Evolutionary conservation across 2,888 invertebrate genomes (phyloP).

Genomic region (Perdita meconis): DNA sequence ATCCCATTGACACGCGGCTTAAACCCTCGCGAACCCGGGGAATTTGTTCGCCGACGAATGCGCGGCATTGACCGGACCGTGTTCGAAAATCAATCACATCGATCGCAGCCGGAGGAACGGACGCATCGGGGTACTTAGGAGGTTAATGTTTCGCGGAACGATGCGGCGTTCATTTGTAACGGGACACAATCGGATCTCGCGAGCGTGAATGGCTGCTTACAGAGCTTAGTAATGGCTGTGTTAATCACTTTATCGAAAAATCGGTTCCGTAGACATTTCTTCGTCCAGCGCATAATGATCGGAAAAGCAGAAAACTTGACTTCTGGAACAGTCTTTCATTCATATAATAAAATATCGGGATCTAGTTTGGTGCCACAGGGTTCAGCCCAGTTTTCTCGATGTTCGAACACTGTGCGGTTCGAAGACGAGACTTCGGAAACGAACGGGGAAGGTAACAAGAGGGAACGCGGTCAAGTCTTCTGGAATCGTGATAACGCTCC

Average conservation of each 20-base stretch:
- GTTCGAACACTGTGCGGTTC: too few species aligned
- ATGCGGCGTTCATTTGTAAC: conserved; percentile 33
- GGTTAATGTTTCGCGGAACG: conserved; percentile 24
- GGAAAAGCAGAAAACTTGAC: too few species aligned
- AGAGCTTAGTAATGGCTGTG: too few species aligned
- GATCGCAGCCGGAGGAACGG: conserved; percentile 6
- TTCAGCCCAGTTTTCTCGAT: too few species aligned
- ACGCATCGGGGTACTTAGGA: conserved; percentile 31
- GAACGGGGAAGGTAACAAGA: conserved; percentile 17
- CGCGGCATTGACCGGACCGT: conserved; percentile 33
- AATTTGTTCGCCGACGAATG: conserved; percentile 40
- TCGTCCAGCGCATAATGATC: too few species aligned
- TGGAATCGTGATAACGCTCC: conserved; percentile 18
- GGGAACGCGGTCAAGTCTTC: background rate
- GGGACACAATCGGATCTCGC: conserved; percentile 37
- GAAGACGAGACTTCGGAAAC: conserved; percentile 25
- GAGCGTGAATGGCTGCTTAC: conserved; percentile 23
- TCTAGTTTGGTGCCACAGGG: too few species aligned
- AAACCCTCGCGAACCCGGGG: conserved; percentile 31
- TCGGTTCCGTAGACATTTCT: too few species aligned
- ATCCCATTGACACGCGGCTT: conserved; percentile 66
- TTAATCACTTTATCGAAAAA: too few species aligned
- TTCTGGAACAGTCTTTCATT: too few species aligned
- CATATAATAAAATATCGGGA: too few species aligned
- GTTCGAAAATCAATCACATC: conserved; percentile 53